Base-by-base conservation (phyloP, 2,113 vertebrate species). In the Apteryx mantelli region DNA sequence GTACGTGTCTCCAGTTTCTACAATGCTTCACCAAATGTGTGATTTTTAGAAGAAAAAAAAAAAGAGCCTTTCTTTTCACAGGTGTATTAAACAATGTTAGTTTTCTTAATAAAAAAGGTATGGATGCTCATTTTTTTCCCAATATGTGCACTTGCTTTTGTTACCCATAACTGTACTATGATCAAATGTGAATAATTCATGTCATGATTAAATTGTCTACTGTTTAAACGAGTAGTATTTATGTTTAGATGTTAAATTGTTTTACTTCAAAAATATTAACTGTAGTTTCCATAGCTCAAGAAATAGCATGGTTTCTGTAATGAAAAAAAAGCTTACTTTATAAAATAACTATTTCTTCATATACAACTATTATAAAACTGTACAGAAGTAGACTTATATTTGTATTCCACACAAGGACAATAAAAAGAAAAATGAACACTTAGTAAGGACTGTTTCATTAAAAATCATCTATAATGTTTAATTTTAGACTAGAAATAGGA, bases 101-200 rank as follows among this genome's bases (percentile, higher is more conserved):
- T 84, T 64, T 84, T 34, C 16, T 48, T 70, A 16, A 48, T 42
- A 58, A 64, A 71, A 85, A 48, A 32, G 32, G 6, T 34, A 55
- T 58, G 36, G 13, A 75, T 82, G 34, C 68, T 53, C 53, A 75
- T 74, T 55, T 89, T 81, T 9, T 93, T 86, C 12, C 84, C 13
- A 48, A n/a, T 58, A 30, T 73, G 30, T 70, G 7, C 5, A 30
- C 17, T 87, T 90, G 52, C 12, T 40, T 65, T 63, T 64, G 10
- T 50, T 28, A 9, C 9, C 21, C 11, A 44, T 86, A 88, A 82
- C 32, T 56, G 34, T 36, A 93, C 73, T 71, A 76, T 75, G 73
- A 93, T 82, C 89, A 61, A 82, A 95, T 21, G 32, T 90, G 63
- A 97, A 92, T 94, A 84, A 94, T n/a, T 93, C 22, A 46, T 53